Evolutionary conservation across 1,140 invertebrate species (phyloP), one percentile per base, ranked within the genome.

Genomic region (Mesaphorura yosii): DNA sequence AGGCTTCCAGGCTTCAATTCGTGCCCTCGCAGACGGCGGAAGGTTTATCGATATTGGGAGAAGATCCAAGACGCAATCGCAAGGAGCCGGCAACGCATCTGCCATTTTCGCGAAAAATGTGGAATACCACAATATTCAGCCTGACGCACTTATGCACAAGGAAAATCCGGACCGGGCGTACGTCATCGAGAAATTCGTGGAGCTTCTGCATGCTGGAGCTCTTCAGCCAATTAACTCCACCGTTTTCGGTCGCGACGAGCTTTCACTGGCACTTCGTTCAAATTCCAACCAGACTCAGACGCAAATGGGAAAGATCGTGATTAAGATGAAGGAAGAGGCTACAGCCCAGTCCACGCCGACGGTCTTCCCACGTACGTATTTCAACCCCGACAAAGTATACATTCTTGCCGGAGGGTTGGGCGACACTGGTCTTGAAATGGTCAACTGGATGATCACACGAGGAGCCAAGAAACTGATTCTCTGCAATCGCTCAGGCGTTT

Each of bases 281-380:
- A 96, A 97, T 88, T 91, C 90, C 17, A 82, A 80, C 53, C 87
- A 87, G 15, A 88, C 86, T 1, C 92, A 92, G 31, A 93, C 90
- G 72, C 92, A 97, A 69, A 93, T 95, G 55, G 93, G 93, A 62
- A 98, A 98, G 76, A 91, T 98, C 12, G 65, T 96, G 12, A 66
- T 96, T 41, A 86, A 93, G 69, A 83, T 97, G 39, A 75, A 82
- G 22, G 77, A 84, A 20, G 78, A 84, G n/a, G 86, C 69, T 0
- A 28, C 22, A 44, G 19, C 14, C 5, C 17, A n/a, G 6, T 5
- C 4, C 62, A 72, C 78, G 1, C 76, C 90, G 2, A 72, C 75
- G 10, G 86, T 87, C 15, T 79, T 92, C 59, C 84, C 89, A 27
- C 76, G 85, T 54, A 84, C 85, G 2, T 84, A 87, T 66, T 88